Evolutionary conservation across 2,113 vertebrate genomes (phyloP), one percentile per base, ranked within the genome.

Genomic region (Phylloscopus trochiloides): DNA sequence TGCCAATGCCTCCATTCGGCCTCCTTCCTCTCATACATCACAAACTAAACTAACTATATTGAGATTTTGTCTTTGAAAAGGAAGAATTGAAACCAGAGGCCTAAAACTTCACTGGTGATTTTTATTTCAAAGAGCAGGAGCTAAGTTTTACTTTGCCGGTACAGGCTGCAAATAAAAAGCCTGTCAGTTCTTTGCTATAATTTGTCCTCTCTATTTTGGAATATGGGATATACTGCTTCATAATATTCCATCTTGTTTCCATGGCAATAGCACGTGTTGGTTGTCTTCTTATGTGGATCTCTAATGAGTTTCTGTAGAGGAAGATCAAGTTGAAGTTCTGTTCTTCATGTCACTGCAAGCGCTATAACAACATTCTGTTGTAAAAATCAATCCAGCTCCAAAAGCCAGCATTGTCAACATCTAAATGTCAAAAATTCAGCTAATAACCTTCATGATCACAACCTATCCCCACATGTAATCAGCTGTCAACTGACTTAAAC

Each of bases 211-310:
- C 31, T 88, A 4, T 88, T 96, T 94, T 93, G 90, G 82, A 95
- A 77, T 92, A 78, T 63, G 61, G 82, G 52, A 75, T 92, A 76
- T 88, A 86, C 61, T 59, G 71, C 93, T 96, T 92, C 77, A 47
- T 92, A 91, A 95, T 86, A 90, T 96, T 77, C 92, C 32, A 42
- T 94, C 88, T 88, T 74, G 94, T 97, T 96, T 93, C 96, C 93
- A 97, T 95, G 90, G 96, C 72, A 94, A 96, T 94, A 83, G 88
- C 96, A 96, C 79, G 65, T 96, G 93, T 96, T 92, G 40, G 59
- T 95, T 93, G 81, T 91, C 81, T 86, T 96, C 96, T 88, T 93
- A 80, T 92, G 61, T 90, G 96, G 95, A 95, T 96, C 88, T 93
- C 88, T 95, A 95, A 94, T 86, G 79, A 95, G 93, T 79, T 95